Evolutionary conservation across 2,113 vertebrate species (phyloP).

Genomic region (Kryptolebias marmoratus): DNA sequence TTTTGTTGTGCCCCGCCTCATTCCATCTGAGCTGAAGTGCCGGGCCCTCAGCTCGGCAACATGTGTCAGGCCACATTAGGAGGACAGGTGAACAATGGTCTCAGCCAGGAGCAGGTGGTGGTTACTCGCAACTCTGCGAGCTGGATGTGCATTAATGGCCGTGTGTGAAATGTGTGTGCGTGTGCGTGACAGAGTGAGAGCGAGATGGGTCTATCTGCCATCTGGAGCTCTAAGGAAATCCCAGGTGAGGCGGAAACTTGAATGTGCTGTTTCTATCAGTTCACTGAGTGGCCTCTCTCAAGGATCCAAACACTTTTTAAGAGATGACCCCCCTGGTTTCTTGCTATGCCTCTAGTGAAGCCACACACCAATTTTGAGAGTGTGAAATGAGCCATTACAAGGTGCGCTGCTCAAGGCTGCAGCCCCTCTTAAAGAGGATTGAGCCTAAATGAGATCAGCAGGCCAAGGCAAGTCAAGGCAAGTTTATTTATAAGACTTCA

Average conservation of each 20-base stretch:
- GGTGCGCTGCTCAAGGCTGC: conserved; percentile 51
- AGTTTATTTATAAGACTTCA: conserved; percentile 52
- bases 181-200: conserved; percentile 6
- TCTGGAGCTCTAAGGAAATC: conserved; percentile 69
- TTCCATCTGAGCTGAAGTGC: conserved; percentile 63
- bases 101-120: conserved; percentile 74
- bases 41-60: conserved; percentile 65
- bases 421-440: conserved; percentile 44
- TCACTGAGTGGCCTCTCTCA: conserved; percentile 46
- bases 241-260: conserved; percentile 71
- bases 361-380: conserved; percentile 66
- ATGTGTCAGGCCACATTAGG: conserved; percentile 75
- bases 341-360: conserved; percentile 54
- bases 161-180: conserved; percentile 21
- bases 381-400: conserved; percentile 77
- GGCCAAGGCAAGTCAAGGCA: conserved; percentile 43
- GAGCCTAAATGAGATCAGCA: conserved; percentile 63
- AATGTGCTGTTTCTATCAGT: conserved; percentile 64
- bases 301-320: conserved; percentile 58
- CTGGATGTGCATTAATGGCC: conserved; percentile 53
- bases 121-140: conserved; percentile 68
- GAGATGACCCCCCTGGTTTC: conserved; percentile 42
- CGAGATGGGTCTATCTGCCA: conserved; percentile 62
- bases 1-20: conserved; percentile 52
- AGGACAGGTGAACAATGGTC: conserved; percentile 72